Evolutionary conservation across 2,888 invertebrate genomes (phyloP), one percentile per base, ranked within the genome.

Genomic region (Drosophila greeni): DNA sequence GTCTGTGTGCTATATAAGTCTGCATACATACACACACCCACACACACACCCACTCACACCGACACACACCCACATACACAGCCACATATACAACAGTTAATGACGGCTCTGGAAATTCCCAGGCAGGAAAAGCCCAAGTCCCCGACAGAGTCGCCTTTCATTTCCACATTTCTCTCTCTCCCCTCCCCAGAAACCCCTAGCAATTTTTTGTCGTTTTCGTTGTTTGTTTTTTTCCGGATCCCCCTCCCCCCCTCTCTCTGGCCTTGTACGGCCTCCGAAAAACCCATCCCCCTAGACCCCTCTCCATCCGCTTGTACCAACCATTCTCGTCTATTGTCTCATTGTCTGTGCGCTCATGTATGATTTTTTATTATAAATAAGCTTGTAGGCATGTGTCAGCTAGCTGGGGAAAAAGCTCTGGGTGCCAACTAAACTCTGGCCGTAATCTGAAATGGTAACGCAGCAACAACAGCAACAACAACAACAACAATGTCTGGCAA

Each of bases 321-420:
- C 66, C 53, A 65, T 62, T 62, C 53, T 71, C 51, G 53, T 66
- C 76, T 70, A 84, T 84, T 79, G 79, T 79, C 79, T 84, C 84
- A 79, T 79, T 79, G 84, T 80, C 75, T 80, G 77, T 72, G 82
- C 67, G 75, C 70, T 75, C 80, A 76, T 84, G 82, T 84, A 82
- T 84, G 84, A 84, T 84, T 79, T 79, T 71, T 71, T 84, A 80
- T 82, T 79, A 80, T 82, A 80, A 82, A 82, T 74, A 80, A 74
- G 84, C 84, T 74, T 71, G 79, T 76, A 82, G 76, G 84, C 76
- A 73, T 82, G 76, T 84, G 72, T 72, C 74, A 57, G 58, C 60
- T 37, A 49, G 56, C 34, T 42, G 52, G 71, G 64, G 37, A 47
- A 47, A 33, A 37, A 42, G 40, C 55, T 48, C 74, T 56, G 65